Evolutionary conservation across 2,888 invertebrate genomes (phyloP).

Genomic region (Anorthoa munda): DNA sequence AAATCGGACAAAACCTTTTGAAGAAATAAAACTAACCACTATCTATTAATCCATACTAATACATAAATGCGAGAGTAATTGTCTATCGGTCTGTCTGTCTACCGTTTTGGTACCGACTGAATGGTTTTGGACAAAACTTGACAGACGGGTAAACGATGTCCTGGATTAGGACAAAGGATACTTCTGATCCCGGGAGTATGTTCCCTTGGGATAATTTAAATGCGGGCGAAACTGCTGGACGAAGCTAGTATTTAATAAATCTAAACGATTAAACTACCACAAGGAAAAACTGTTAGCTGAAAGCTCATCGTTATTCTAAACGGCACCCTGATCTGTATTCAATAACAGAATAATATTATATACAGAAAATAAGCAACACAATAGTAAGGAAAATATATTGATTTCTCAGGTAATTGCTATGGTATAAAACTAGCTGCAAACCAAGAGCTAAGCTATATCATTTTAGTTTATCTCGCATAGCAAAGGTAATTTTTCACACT

Average conservation of each 20-base stretch:
- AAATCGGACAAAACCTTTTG: no score
- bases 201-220: no score
- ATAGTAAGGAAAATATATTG: constrained; percentile 15
- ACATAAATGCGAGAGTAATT: no score
- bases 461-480: neutral
- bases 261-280: constrained; percentile 11
- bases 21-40: neutral
- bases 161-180: no score
- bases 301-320: constrained; percentile 48
- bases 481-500: neutral
- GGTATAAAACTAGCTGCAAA: neutral
- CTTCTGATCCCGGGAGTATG: no score
- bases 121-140: no score
- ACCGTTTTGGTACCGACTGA: no score
- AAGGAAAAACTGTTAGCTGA: constrained; percentile 9
- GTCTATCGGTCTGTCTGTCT: no score
- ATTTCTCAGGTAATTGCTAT: constrained; percentile 9
- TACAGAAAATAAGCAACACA: neutral
- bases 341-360: constrained; percentile 38
- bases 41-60: no score
- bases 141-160: no score
- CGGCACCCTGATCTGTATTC: constrained; percentile 52
- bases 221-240: no score
- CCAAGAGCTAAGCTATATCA: neutral
- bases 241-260: neutral